Percentiles rank a stretch among this genome's conserved stretches.
Evolutionary conservation across 2,888 invertebrate genomes (phyloP).

Genomic region (Eupithecia abbreviata): DNA sequence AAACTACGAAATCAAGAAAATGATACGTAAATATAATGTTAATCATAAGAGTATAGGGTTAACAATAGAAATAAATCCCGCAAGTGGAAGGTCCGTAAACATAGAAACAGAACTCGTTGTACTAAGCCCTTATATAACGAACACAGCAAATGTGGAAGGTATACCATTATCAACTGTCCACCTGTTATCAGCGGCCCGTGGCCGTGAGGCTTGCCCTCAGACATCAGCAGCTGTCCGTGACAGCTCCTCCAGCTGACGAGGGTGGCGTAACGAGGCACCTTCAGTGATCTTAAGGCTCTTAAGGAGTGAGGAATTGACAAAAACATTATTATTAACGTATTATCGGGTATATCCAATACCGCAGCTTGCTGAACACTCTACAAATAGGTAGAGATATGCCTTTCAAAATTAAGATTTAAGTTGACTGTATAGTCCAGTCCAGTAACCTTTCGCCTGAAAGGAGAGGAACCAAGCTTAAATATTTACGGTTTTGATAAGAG

Average conservation of each 20-base stretch:
- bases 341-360: background rate
- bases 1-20: background rate
- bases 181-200: background rate
- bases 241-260: constrained; percentile 8
- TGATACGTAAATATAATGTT: background rate
- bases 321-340: background rate
- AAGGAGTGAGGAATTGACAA: background rate
- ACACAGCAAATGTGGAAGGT: background rate
- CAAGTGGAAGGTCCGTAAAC: background rate
- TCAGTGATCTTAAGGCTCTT: background rate
- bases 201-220: background rate
- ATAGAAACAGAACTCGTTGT: background rate
- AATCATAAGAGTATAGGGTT: background rate
- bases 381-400: too few species aligned
- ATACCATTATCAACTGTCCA: background rate
- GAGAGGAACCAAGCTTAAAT: too few species aligned
- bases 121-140: background rate
- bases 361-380: too few species aligned
- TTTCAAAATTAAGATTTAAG: too few species aligned
- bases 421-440: too few species aligned
- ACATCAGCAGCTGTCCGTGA: background rate
- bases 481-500: too few species aligned
- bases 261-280: constrained; percentile 5
- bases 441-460: too few species aligned
- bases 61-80: background rate